Base-by-base conservation (phyloP, 2,113 vertebrate genomes). In the Picathartes gymnocephalus region DNA sequence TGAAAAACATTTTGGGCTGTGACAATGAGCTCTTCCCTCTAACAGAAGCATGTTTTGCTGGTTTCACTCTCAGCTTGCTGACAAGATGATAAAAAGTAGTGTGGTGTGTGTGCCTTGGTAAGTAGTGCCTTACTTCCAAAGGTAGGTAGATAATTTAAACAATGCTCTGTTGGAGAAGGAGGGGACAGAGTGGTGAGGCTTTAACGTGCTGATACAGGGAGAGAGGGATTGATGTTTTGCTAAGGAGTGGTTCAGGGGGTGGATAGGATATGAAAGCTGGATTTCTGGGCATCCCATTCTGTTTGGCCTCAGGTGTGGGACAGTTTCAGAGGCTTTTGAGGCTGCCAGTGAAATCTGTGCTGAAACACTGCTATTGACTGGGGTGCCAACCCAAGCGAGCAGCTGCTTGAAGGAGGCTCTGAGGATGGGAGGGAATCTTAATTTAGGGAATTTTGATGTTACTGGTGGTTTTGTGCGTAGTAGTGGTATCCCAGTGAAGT, bases 41-140 rank as follows among this genome's bases (percentile, higher is more conserved):
- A 81, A 92, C 37, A 64, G 42, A 78, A 57, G 81, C 14, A 16
- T 58, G 42, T 35, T 96, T 92, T 95, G 60, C 40, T 47, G 73
- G 78, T 74, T 85, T 70, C 33, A 18, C 40, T 95, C 88, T 81
- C 86, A 88, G 72, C 83, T 93, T 85, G 94, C 78, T 88, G 95
- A 35, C 78, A 94, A 91, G 62, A 79, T 90, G 68, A 83, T 86
- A 84, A 90, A 94, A 93, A 60, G 57, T 60, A 86, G 57, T 0
- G 0, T 81, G 81, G 39, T 69, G 77, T 15, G 33, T 28, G n/a
- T 40, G 69, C 92, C 71, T 92, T 90, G 66, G 85, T 85, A 90
- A 78, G 73, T 58, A 85, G 25, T 10, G 2, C 82, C 88, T 71
- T 88, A n/a, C 81, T 58, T 89, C 72, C 66, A 20, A 21, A 88